Evolutionary conservation across 1,140 invertebrate genomes (phyloP).

Genomic region (Leptinotarsa undecemlineata): DNA sequence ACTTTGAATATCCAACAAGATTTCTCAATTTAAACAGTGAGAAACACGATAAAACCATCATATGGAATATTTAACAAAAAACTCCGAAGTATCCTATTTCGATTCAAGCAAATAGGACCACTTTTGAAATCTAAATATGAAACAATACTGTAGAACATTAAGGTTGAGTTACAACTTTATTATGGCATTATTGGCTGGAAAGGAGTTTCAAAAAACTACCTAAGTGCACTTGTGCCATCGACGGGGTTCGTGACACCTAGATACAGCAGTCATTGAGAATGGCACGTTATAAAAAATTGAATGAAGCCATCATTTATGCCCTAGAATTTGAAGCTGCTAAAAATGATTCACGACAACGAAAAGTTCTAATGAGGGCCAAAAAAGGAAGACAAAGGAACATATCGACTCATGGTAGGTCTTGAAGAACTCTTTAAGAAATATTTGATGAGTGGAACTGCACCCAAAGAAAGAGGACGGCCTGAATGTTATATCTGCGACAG

Average conservation of each 20-base stretch:
- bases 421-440: too few species aligned
- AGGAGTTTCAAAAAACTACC: not conserved
- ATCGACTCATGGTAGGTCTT: too few species aligned
- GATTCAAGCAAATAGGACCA: not conserved
- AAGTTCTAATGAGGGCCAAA: too few species aligned
- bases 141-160: not conserved
- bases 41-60: not conserved
- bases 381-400: too few species aligned
- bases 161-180: not conserved
- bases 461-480: too few species aligned
- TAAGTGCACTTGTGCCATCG: not conserved
- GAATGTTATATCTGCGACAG: too few species aligned
- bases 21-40: not conserved
- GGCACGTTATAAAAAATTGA: too few species aligned
- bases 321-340: too few species aligned
- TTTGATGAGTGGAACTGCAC: too few species aligned
- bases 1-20: not conserved
- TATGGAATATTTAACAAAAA: not conserved
- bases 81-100: not conserved
- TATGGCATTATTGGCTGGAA: not conserved
- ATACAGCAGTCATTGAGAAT: too few species aligned
- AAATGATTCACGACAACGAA: too few species aligned
- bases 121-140: not conserved
- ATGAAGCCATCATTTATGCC: too few species aligned
- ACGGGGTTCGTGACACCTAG: not conserved